Base-by-base conservation (phyloP, 1,140 invertebrate species). In the Goniozus legneri region DNA sequence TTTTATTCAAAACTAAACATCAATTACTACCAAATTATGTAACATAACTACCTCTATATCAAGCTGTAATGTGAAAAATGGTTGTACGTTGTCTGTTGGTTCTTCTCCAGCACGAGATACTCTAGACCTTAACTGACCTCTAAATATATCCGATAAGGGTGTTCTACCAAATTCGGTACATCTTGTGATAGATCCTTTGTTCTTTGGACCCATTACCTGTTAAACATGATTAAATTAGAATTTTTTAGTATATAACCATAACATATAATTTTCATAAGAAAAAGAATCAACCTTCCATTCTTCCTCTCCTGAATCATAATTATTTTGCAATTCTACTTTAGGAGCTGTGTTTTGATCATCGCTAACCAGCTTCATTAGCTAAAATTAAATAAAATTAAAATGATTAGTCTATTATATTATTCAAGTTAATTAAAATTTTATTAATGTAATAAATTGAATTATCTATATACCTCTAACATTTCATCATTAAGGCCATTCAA, bases 401-500 rank as follows among this genome's bases (percentile, higher is more conserved):
- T 34, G 7, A 30, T 21, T 22, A 12, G 3, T 8, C 27, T 12
- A 30, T 30, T 30, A 30, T 30, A 3, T 30, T n/a, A 2, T n/a
- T 30, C 27, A 6, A 30, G 27, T 30, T 2, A n/a, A 6, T 1
- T n/a, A 6, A 3, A 22, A 33, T 33, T 13, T 8, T 24, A 1
- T 22, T 27, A 14, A 8, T 27, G 6, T n/a, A 10, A 20, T 3
- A 18, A 36, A 44, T n/a, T 3, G 44, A 46, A 47, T 27, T 27
- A n/a, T 8, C n/a, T n/a, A n/a, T 60, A 52, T 64, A 90, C 86
- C 74, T 92, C 88, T 0, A 93, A 75, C 92, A 98, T 96, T 77
- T 97, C 95, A 72, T 97, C 95, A 71, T 96, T 94, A 22, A 97
- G 81, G 21, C 89, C 88, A 74, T 97, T 97, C 1, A 97, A 80